phyloP scores from a whole-genome alignment of 2,113 vertebrate genomes.

The Caranx melampygus region DNA sequence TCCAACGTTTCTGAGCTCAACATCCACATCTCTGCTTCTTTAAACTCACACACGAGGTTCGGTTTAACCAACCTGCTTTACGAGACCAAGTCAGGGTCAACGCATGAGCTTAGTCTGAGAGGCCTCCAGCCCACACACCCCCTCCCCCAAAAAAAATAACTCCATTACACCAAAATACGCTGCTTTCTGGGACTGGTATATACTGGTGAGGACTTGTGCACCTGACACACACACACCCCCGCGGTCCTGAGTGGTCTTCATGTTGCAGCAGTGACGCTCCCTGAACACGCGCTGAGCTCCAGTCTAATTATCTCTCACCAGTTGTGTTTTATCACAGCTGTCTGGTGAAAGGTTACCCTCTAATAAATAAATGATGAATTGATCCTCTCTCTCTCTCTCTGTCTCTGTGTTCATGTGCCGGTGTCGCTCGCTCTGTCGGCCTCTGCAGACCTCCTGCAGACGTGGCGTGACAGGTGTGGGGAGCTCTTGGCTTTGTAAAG shows the following conservation, averaged over 20 bases:
- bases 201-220: not conserved
- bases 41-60: not conserved
- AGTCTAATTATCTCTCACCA: slow-evolving; percentile 54
- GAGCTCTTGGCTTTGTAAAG: slow-evolving; percentile 8
- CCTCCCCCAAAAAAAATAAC: not conserved
- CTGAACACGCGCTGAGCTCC: not conserved
- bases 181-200: not conserved
- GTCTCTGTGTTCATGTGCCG: not conserved
- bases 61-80: too few species aligned
- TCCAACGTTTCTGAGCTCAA: slow-evolving; percentile 7
- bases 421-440: not conserved
- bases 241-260: not conserved
- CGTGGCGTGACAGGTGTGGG: not conserved
- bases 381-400: slow-evolving; percentile 2
- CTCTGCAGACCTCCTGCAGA: not conserved
- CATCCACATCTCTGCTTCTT: not conserved
- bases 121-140: too few species aligned
- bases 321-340: slow-evolving; percentile 45
- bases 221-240: slow-evolving; percentile 1
- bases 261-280: not conserved
- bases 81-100: too few species aligned
- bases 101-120: too few species aligned
- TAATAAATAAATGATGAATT: slow-evolving; percentile 67
- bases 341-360: slow-evolving; percentile 55
- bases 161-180: not conserved